Conservation (phyloP, 35 echinoderm and acorn worm species). For the Stichopus chloronotus region DNA sequence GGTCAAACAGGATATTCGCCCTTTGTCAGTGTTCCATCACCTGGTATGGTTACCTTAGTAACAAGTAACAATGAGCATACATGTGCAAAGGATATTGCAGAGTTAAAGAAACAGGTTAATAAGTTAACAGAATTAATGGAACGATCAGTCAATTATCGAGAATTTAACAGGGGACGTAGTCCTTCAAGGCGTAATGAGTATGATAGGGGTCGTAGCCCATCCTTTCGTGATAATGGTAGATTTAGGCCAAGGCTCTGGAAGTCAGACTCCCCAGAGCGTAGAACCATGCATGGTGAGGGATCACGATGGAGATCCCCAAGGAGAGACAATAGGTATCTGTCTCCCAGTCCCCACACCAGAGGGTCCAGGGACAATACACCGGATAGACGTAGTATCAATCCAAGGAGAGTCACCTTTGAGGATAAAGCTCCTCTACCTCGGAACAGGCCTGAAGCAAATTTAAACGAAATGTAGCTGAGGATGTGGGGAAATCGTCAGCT, state of each 20-base stretch:
- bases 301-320: constrained; percentile 5
- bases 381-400: background rate
- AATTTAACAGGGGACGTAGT: too few species aligned
- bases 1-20: background rate
- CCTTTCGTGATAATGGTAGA: background rate
- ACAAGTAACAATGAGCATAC: background rate
- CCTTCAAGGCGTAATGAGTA: background rate
- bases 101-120: background rate
- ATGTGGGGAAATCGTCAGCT: constrained; percentile 20
- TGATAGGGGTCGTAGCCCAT: background rate
- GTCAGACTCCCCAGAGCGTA: background rate
- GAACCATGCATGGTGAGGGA: background rate
- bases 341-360: constrained; percentile 4
- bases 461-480: constrained; percentile 45
- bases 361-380: background rate
- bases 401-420: background rate
- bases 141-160: background rate
- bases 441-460: background rate
- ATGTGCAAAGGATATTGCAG: background rate
- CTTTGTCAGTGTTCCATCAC: too few species aligned
- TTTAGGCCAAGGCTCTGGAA: background rate
- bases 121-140: background rate
- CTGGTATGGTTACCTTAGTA: background rate
- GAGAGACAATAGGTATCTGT: background rate
- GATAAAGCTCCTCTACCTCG: background rate